Evolutionary conservation across 2,797 vertebrate genomes (phyloP).

Genomic region (Platalea minor): DNA sequence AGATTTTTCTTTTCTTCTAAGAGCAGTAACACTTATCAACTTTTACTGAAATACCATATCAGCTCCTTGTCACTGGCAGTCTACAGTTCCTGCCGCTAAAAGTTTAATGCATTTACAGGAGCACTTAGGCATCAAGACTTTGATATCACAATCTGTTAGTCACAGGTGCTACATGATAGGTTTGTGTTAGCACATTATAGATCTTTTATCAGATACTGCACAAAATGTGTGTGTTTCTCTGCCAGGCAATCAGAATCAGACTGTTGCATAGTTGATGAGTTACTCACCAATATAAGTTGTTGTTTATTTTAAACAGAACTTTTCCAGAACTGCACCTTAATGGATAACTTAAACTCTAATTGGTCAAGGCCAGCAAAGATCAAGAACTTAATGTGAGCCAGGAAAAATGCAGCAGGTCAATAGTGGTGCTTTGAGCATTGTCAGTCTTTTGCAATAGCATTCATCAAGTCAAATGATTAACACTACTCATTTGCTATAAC

Average conservation of each 20-base stretch:
- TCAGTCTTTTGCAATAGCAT: conserved; percentile 28
- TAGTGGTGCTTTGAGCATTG: conserved; percentile 33
- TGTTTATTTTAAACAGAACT: conserved; percentile 57
- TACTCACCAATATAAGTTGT: conserved; percentile 49
- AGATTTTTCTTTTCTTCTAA: conserved; percentile 51
- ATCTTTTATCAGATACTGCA: conserved; percentile 69
- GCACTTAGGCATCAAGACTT: conserved; percentile 68
- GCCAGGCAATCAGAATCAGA: conserved; percentile 62
- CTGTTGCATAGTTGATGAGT: conserved; percentile 59
- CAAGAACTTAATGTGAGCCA: conserved; percentile 23
- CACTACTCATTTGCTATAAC: conserved; percentile 44
- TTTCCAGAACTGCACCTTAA: conserved; percentile 39
- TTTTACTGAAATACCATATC: conserved; percentile 63
- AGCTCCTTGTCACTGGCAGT: conserved; percentile 64
- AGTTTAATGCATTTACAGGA: conserved; percentile 68
- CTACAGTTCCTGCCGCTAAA: conserved; percentile 63
- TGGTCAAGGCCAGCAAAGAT: conserved; percentile 34
- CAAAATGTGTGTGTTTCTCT: conserved; percentile 66
- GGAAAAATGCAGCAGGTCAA: conserved; percentile 33
- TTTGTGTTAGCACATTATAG: conserved; percentile 71
- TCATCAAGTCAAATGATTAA: conserved; percentile 58
- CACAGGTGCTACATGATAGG: conserved; percentile 69
- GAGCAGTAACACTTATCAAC: conserved; percentile 59
- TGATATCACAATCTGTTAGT: conserved; percentile 71
- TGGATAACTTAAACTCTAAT: not conserved